phyloP scores from a whole-genome alignment of 2,888 invertebrate species.

The Carcina quercana region DNA sequence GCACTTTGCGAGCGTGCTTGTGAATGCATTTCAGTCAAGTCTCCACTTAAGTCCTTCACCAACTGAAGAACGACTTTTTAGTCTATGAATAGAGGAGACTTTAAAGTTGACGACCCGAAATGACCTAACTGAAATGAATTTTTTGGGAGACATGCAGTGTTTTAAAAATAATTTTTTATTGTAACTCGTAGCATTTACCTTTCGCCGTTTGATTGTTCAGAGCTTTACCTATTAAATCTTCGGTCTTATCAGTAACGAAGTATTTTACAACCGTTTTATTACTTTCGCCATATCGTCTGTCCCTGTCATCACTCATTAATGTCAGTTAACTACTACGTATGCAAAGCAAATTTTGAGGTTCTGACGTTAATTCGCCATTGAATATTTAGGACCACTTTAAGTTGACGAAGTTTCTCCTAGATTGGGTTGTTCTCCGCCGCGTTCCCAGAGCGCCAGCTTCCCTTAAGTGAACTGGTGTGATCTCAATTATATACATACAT shows the following conservation, averaged over 20 bases:
- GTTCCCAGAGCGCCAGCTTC: slow-evolving; percentile 9
- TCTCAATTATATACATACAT: too few species aligned
- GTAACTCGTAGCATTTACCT: too few species aligned
- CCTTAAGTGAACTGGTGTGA: too few species aligned
- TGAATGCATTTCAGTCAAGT: slow-evolving; percentile 55
- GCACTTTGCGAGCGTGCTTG: slow-evolving; percentile 42
- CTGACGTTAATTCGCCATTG: slow-evolving; percentile 53
- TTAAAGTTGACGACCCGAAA: too few species aligned
- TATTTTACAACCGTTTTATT: too few species aligned
- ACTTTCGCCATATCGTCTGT: slow-evolving; percentile 6
- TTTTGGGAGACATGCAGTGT: too few species aligned
- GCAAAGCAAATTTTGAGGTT: slow-evolving; percentile 38
- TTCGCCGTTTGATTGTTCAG: too few species aligned
- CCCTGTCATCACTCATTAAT: slow-evolving; percentile 20
- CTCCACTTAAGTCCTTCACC: slow-evolving; percentile 34
- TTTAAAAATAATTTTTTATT: too few species aligned
- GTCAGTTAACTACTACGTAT: slow-evolving; percentile 23
- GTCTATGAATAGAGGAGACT: slow-evolving; percentile 15
- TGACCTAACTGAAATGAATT: too few species aligned
- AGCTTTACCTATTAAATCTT: too few species aligned
- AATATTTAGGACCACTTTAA: slow-evolving; percentile 69
- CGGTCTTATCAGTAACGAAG: too few species aligned
- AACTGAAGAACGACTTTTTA: slow-evolving; percentile 24
- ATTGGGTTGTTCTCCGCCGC: slow-evolving; percentile 39
- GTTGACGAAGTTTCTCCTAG: slow-evolving; percentile 60